Percentiles rank a stretch among this genome's conserved stretches.
These are phyloP conservation scores for Pimpla rufipes DNA, from an alignment of 2,888 invertebrate species.

Conservation along the genomic window DNA sequence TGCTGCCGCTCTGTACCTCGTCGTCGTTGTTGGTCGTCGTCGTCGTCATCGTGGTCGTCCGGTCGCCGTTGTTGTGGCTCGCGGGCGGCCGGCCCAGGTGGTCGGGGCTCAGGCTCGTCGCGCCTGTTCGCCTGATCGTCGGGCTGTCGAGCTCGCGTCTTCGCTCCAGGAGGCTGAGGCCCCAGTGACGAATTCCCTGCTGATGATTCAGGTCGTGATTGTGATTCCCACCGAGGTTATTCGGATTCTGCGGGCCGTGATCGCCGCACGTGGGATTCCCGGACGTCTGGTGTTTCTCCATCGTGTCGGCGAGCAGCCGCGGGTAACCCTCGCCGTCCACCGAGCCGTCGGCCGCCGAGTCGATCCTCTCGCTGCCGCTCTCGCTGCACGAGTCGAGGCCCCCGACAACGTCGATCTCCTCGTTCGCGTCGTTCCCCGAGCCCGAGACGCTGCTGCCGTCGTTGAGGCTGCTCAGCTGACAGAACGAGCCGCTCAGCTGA, in stretches of 20 bases:
- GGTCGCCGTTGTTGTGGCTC: too few species aligned
- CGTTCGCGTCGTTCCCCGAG: constrained; percentile 84
- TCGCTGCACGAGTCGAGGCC: constrained; percentile 91
- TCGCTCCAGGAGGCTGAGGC: constrained; percentile 85
- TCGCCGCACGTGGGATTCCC: constrained; percentile 62
- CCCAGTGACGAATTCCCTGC: constrained; percentile 83
- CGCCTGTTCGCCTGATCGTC: constrained; percentile 43
- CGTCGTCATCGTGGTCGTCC: constrained; percentile 82
- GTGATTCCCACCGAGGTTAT: constrained; percentile 65
- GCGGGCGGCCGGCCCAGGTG: constrained; percentile 62
- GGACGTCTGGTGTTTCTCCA: constrained; percentile 80
- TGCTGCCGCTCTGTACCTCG: constrained; percentile 83
- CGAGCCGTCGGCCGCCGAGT: constrained; percentile 86
- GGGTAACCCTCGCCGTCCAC: constrained; percentile 88
- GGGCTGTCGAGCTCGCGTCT: constrained; percentile 84
- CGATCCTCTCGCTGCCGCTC: constrained; percentile 86
- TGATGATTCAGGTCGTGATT: constrained; percentile 81
- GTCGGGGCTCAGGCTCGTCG: neutral
- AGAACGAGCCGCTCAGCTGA: constrained; percentile 78
- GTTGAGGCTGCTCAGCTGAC: constrained; percentile 81
- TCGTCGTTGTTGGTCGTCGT: constrained; percentile 82
- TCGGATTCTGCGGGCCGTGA: constrained; percentile 74
- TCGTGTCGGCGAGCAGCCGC: constrained; percentile 82
- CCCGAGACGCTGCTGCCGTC: constrained; percentile 84
- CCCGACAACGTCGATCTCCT: constrained; percentile 93